A percentile compares a stretch with the other conserved stretches of the same genome.
These are phyloP conservation scores for Gadopsis marmoratus DNA, from an alignment of 2,797 vertebrate genomes.

Conservation along the genomic window DNA sequence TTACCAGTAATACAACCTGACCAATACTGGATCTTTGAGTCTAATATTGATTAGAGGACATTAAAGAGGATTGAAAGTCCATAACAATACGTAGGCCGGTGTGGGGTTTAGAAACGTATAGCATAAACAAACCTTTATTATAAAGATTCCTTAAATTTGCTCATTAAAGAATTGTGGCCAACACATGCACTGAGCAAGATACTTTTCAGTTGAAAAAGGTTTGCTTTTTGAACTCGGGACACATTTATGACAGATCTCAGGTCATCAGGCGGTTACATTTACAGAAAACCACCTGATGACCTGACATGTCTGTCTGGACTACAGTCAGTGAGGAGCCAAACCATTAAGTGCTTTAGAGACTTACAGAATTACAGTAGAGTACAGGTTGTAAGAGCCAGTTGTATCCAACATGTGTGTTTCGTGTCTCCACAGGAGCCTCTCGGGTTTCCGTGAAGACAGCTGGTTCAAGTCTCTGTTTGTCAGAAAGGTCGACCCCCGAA, in stretches of 20 bases:
- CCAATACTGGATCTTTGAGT: neutral
- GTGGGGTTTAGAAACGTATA: neutral
- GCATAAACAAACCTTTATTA: neutral
- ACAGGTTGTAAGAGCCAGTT: neutral
- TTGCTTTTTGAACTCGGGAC: neutral
- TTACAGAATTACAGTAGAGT: neutral
- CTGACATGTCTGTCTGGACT: neutral
- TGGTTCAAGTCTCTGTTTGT: slow-evolving; percentile 98
- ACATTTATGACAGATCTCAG: neutral
- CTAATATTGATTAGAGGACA: neutral
- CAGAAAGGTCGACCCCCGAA: slow-evolving; percentile 95
- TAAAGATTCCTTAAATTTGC: neutral
- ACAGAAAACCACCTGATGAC: neutral
- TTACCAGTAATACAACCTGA: neutral
- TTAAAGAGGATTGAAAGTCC: neutral
- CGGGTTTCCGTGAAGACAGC: slow-evolving; percentile 90
- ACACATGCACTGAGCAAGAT: neutral
- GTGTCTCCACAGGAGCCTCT: slow-evolving; percentile 82
- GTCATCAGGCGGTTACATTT: neutral
- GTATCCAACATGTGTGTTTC: slow-evolving; percentile 3
- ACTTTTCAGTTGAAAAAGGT: neutral
- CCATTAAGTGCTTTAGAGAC: neutral
- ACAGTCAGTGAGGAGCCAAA: no score
- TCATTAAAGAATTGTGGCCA: neutral
- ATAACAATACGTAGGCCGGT: neutral